Base-by-base conservation (phyloP, 2,888 invertebrate genomes). In the Altica lythri region DNA sequence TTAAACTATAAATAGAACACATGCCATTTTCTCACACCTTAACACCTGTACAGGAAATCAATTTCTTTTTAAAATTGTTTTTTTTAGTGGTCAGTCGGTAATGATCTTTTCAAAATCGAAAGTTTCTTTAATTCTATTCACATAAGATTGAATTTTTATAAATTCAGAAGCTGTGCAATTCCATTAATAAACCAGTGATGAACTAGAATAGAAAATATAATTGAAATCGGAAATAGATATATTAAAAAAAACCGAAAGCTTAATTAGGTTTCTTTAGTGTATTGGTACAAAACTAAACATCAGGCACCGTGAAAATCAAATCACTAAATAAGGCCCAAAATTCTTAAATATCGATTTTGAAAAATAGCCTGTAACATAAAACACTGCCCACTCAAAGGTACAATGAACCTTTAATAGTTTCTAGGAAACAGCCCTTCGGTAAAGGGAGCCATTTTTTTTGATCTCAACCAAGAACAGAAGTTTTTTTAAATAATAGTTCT, bases 401-500 rank as follows among this genome's bases (percentile, higher is more conserved):
- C 62, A 62, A 65, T 62, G 57, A 55, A 60, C 59, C 53, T 54
- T 45, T 55, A 54, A 55, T 54, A 55, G 55, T 53, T 65, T 62
- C 61, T 56, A 8, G 53, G 60, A 63, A 63, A 43, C 45, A 37
- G 32, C 55, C 59, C 52, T 51, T 45, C 22, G 27, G 29, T 30
- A 40, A 40, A 22, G 45, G 34, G 34, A 46, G 29, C 51, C 47
- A 51, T 61, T 59, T 57, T 56, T 57, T n/a, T n/a, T n/a, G n/a
- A n/a, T n/a, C n/a, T 46, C 35, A 22, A 43, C 46, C 29, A 25
- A 52, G 49, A 63, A 63, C 60, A 60, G 61, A 57, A 59, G 60
- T 65, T 64, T 65, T 62, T 49, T 65, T 63, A 55, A 57, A 60
- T 60, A 50, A 61, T 63, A 52, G 47, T 47, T 58, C 62, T 60